These are phyloP conservation scores for Hydroisotoma schaefferi DNA, from an alignment of 2,888 invertebrate species.

Conservation along the genomic window DNA sequence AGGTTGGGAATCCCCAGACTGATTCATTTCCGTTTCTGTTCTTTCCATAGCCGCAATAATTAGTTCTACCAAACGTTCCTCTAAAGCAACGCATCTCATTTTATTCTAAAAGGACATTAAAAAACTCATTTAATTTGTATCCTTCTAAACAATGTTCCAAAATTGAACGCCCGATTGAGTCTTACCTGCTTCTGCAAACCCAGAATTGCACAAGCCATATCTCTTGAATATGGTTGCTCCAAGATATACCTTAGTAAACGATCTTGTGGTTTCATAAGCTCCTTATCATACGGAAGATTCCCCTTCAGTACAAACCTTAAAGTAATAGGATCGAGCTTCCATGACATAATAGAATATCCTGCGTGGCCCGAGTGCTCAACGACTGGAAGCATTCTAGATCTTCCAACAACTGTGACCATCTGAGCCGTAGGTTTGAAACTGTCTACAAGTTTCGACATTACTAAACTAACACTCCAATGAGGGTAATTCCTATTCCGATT, in stretches of 20 bases:
- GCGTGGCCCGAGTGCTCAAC: conserved; percentile 90
- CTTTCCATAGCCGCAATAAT: conserved; percentile 89
- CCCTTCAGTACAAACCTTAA: conserved; percentile 67
- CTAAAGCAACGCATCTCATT: conserved; percentile 79
- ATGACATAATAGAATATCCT: conserved; percentile 83
- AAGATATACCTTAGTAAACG: conserved; percentile 81
- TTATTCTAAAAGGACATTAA: conserved; percentile 60
- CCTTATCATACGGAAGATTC: conserved; percentile 83
- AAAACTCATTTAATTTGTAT: no score
- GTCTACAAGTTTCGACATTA: conserved; percentile 84
- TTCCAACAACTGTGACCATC: conserved; percentile 90
- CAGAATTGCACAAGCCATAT: conserved; percentile 93
- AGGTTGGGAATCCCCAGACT: conserved; percentile 55
- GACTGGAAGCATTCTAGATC: conserved; percentile 86
- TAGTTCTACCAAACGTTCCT: conserved; percentile 87
- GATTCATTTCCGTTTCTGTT: conserved; percentile 62
- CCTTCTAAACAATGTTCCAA: no score
- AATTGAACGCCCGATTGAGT: no score
- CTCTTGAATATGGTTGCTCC: conserved; percentile 91
- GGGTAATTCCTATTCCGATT: conserved; percentile 74
- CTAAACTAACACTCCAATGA: conserved; percentile 83
- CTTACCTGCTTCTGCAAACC: conserved; percentile 87
- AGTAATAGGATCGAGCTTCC: conserved; percentile 86
- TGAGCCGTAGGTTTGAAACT: conserved; percentile 91
- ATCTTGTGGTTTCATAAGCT: conserved; percentile 83